A percentile compares a stretch with the other conserved stretches of the same genome.
Conservation (phyloP, 1,140 invertebrate species). For the Popillia japonica region DNA sequence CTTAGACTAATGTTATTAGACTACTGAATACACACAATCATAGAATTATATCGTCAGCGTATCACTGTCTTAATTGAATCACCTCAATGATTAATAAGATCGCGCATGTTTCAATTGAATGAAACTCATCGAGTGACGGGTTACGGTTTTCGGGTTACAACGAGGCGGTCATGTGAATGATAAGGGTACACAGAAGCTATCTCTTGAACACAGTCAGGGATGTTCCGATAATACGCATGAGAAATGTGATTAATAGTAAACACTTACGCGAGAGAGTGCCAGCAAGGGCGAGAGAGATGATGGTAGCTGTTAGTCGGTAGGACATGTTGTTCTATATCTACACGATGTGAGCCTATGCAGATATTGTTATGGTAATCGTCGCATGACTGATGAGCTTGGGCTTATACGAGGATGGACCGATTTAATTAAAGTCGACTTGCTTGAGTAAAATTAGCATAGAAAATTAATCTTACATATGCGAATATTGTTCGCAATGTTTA, state of each 20-base stretch:
- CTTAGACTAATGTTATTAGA: background rate
- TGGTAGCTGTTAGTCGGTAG: background rate
- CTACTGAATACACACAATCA: background rate
- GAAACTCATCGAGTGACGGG: constrained; percentile 11
- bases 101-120: constrained; percentile 23
- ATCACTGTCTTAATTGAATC: constrained; percentile 18
- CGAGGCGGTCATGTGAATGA: constrained; percentile 32
- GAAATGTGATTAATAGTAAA: constrained; percentile 34
- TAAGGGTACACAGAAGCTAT: constrained; percentile 33
- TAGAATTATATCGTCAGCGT: constrained; percentile 25
- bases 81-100: constrained; percentile 32
- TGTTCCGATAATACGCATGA: constrained; percentile 31
- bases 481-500: background rate
- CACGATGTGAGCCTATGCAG: constrained; percentile 5
- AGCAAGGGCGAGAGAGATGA: background rate
- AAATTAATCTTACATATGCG: constrained; percentile 13
- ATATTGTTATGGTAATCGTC: constrained; percentile 35
- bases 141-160: constrained; percentile 31
- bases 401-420: constrained; percentile 4
- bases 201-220: constrained; percentile 20
- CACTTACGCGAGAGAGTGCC: constrained; percentile 6
- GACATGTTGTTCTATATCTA: constrained; percentile 10
- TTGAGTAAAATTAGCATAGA: constrained; percentile 12
- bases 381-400: constrained; percentile 5
- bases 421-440: constrained; percentile 20